A percentile compares a stretch with the other conserved stretches of the same genome.
These are phyloP conservation scores for Gymnoscelis rufifasciata DNA, from an alignment of 2,888 invertebrate genomes.

Conservation along the genomic window DNA sequence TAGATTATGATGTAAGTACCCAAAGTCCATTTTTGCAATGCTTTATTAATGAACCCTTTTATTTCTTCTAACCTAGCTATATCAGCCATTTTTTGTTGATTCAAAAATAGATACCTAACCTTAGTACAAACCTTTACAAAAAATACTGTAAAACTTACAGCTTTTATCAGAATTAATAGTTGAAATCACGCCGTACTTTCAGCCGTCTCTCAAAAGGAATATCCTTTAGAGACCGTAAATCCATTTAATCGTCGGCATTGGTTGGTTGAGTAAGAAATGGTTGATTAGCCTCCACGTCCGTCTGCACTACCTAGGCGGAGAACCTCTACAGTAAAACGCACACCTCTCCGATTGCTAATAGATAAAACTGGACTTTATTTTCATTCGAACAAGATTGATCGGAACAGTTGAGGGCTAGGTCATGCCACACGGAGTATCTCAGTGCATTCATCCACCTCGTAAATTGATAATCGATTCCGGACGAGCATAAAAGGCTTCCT, in stretches of 20 bases:
- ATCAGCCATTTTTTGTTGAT: too few relatives aligned
- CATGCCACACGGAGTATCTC: constrained; percentile 16
- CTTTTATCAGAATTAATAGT: too few relatives aligned
- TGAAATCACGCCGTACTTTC: too few relatives aligned
- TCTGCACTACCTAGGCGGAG: background rate
- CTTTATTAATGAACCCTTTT: too few relatives aligned
- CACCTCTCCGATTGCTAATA: background rate
- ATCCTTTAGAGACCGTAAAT: constrained; percentile 4
- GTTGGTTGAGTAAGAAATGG: constrained; percentile 21
- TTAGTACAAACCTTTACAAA: too few relatives aligned
- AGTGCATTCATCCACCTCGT: constrained; percentile 39
- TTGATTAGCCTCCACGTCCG: constrained; percentile 25
- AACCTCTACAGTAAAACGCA: background rate
- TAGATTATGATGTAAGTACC: too few relatives aligned
- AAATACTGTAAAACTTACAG: too few relatives aligned
- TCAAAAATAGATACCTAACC: too few relatives aligned
- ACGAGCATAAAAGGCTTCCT: constrained; percentile 36
- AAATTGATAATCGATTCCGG: constrained; percentile 47
- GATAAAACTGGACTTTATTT: background rate
- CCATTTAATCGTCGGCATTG: constrained; percentile 20
- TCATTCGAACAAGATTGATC: background rate
- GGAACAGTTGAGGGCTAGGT: background rate
- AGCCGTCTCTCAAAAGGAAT: constrained; percentile 4
- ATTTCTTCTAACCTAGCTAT: too few relatives aligned
- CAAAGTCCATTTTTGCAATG: too few relatives aligned